These are phyloP conservation scores for Brevimyrus niger DNA, from an alignment of 2,113 vertebrate genomes.

Conservation along the genomic window DNA sequence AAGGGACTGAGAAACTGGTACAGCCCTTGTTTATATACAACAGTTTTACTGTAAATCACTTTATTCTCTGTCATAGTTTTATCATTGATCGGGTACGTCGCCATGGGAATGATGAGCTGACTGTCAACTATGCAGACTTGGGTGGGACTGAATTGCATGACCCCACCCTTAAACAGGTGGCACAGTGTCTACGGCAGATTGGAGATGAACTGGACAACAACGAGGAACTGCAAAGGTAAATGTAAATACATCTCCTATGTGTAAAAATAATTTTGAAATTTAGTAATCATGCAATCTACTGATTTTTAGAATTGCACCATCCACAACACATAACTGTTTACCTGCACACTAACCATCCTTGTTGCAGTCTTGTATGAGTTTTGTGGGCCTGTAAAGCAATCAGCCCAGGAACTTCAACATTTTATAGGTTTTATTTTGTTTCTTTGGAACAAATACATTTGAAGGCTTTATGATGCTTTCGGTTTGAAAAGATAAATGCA, in stretches of 20 bases:
- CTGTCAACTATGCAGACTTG: constrained; percentile 48
- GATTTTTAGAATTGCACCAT: not conserved
- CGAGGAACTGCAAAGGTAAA: constrained; percentile 69
- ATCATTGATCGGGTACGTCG: constrained; percentile 55
- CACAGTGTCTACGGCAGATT: constrained; percentile 75
- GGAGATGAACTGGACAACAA: constrained; percentile 81
- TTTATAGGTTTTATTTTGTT: not conserved
- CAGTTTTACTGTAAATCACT: not conserved
- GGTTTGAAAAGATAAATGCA: not conserved
- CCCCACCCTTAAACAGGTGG: constrained; percentile 66
- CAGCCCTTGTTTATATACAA: not conserved
- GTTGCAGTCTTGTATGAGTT: not conserved
- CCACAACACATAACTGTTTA: not conserved
- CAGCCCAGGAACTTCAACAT: not conserved
- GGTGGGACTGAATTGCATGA: constrained; percentile 52
- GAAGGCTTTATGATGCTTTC: not conserved
- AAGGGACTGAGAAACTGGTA: not conserved
- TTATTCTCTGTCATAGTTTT: constrained; percentile 43
- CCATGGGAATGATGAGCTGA: constrained; percentile 27
- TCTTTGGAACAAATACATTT: not conserved
- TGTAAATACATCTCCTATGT: not conserved
- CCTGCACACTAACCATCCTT: not conserved
- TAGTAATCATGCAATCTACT: not conserved
- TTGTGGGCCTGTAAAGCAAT: not conserved
- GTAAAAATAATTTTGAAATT: not conserved